These are phyloP conservation scores for Bettongia penicillata DNA, from an alignment of 2,113 vertebrate genomes.

Conservation along the genomic window DNA sequence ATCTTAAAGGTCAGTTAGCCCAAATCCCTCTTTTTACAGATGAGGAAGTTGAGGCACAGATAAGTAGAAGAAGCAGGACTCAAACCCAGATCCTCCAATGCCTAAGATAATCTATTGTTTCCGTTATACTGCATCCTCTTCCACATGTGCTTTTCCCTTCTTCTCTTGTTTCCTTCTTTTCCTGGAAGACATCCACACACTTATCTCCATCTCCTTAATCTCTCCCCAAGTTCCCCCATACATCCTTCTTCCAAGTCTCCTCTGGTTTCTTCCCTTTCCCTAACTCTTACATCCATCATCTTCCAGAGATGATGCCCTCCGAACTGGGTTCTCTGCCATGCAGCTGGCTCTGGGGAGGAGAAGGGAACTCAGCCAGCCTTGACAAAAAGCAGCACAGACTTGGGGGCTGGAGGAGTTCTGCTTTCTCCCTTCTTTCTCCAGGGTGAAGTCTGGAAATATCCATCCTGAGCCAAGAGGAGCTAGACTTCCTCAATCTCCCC, in stretches of 20 bases:
- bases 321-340: neutral
- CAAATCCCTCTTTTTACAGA: neutral
- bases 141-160: neutral
- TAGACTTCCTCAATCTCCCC: neutral
- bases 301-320: neutral
- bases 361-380: neutral
- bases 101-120: neutral
- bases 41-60: neutral
- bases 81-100: neutral
- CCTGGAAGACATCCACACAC: neutral
- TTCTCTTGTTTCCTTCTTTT: neutral
- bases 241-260: neutral
- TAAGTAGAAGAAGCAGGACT: neutral
- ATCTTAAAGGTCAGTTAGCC: neutral
- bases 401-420: neutral
- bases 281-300: neutral
- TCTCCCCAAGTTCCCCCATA: neutral
- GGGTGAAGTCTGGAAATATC: neutral
- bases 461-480: neutral
- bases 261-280: neutral
- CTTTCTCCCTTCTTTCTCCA: neutral
- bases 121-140: neutral
- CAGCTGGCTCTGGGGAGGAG: neutral
- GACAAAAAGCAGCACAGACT: neutral
- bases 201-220: neutral